Base-by-base conservation (phyloP, 2,113 vertebrate genomes). In the Saccopteryx bilineata region DNA sequence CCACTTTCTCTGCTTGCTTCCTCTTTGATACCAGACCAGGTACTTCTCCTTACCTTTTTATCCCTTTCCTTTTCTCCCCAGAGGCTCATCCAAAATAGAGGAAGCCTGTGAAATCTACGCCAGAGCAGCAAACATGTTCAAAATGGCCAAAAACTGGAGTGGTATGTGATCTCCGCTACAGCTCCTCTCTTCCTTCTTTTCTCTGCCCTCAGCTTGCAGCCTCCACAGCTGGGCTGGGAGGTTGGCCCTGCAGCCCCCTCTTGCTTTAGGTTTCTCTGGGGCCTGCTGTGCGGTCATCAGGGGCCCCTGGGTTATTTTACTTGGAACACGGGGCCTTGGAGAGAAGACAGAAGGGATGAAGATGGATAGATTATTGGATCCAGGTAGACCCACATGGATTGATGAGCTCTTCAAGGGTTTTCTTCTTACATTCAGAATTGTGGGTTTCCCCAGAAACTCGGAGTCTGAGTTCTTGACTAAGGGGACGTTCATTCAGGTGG, bases 81-180 rank as follows among this genome's bases (percentile, higher is more conserved):
- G 99, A 83, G 98, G 99, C 56, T 99, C 99, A 9, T 99, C 99
- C 66, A 99, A 99, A 97, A 93, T 98, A 95, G 99, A 99, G 97
- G 99, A 99, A 97, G 99, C 99, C 11, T 99, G 99, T 17, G 99
- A 99, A 81, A 98, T 99, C 96, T 99, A 99, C 15, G 98, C 98
- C 68, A 98, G 99, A 83, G 99, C 99, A 0, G 99, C 99, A 15
- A 99, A 99, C 97, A 99, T 99, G 99, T 99, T 98, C 98, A 99
- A 99, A 97, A 99, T 99, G 99, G 99, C 99, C 96, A 99, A 99
- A 94, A 99, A 99, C 92, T 99, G 99, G 99, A 99, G 99, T 91
- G 99, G 99, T 99, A 98, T 7, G 98, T 98, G 82, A 6, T 2
- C 85, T 54, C 39, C 23, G 60, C 81, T 1, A 2, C 12, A 4